These are phyloP conservation scores for Drosophila meridionalis DNA, from an alignment of 2,888 invertebrate genomes.

Conservation along the genomic window DNA sequence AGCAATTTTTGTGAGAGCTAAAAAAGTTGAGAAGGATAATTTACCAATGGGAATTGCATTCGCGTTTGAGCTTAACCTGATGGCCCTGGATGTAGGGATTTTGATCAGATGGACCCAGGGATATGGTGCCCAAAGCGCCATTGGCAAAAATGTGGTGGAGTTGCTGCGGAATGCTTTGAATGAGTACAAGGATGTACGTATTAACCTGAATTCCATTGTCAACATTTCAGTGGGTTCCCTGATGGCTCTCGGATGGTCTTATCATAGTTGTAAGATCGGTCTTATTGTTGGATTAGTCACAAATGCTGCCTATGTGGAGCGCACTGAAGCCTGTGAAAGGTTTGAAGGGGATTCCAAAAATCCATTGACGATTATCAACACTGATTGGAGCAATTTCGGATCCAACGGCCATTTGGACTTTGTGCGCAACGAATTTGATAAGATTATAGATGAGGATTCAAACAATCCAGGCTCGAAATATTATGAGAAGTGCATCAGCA, in stretches of 20 bases:
- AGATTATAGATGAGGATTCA: slow-evolving; percentile 91
- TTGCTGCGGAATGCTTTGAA: slow-evolving; percentile 93
- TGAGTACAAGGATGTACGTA: slow-evolving; percentile 91
- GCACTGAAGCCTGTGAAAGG: slow-evolving; percentile 90
- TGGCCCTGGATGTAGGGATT: slow-evolving; percentile 92
- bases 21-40: slow-evolving; percentile 88
- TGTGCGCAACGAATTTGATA: slow-evolving; percentile 92
- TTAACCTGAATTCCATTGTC: slow-evolving; percentile 94
- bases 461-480: slow-evolving; percentile 92
- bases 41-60: slow-evolving; percentile 97
- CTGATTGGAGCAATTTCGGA: slow-evolving; percentile 98
- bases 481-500: slow-evolving; percentile 93
- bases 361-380: slow-evolving; percentile 91
- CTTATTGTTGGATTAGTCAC: slow-evolving; percentile 92
- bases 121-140: slow-evolving; percentile 95
- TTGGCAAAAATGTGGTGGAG: slow-evolving; percentile 94
- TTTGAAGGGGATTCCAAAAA: slow-evolving; percentile 87
- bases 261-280: slow-evolving; percentile 91
- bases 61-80: slow-evolving; percentile 94
- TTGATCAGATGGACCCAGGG: slow-evolving; percentile 97
- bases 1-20: slow-evolving; percentile 93
- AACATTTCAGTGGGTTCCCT: slow-evolving; percentile 97
- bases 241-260: slow-evolving; percentile 94
- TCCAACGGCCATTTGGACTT: slow-evolving; percentile 94
- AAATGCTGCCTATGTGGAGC: slow-evolving; percentile 94